Evolutionary conservation across 1,140 invertebrate genomes (phyloP).

Genomic region (Diploscapter pachys): DNA sequence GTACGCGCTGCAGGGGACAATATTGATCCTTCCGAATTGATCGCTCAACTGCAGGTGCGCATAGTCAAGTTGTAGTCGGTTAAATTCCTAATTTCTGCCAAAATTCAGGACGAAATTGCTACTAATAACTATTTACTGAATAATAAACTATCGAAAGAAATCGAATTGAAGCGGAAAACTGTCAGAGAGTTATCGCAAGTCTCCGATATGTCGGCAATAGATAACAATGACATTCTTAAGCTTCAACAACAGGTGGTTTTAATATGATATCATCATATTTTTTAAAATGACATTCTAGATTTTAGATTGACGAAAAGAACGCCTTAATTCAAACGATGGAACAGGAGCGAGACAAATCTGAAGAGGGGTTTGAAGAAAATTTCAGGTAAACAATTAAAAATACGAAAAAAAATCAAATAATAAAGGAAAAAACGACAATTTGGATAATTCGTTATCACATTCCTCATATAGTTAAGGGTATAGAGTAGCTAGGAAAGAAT

Average conservation of each 20-base stretch:
- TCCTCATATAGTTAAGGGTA: too few relatives aligned
- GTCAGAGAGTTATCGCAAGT: constrained; percentile 3
- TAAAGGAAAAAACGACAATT: not conserved
- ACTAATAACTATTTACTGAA: constrained; percentile 12
- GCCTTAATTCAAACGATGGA: constrained; percentile 2
- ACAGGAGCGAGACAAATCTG: not conserved
- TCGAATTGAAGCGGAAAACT: constrained; percentile 6
- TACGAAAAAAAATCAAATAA: not conserved
- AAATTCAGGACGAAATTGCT: constrained; percentile 4
- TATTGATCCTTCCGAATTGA: constrained; percentile 9
- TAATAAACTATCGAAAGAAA: constrained; percentile 6
- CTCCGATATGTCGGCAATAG: constrained; percentile 2
- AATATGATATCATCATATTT: not conserved
- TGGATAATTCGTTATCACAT: too few relatives aligned
- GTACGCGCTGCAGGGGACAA: constrained; percentile 5
- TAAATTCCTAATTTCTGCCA: not conserved
- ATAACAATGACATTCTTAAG: not conserved
- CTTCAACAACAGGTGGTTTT: not conserved
- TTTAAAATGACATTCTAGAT: too few relatives aligned
- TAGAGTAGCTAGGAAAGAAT: too few relatives aligned
- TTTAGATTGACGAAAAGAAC: not conserved
- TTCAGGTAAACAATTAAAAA: not conserved
- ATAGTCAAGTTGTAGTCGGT: not conserved
- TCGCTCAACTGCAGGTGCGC: constrained; percentile 10
- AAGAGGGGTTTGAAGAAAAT: constrained; percentile 7